Base-by-base conservation (phyloP, 2,113 vertebrate genomes). In the Chunga burmeisteri region DNA sequence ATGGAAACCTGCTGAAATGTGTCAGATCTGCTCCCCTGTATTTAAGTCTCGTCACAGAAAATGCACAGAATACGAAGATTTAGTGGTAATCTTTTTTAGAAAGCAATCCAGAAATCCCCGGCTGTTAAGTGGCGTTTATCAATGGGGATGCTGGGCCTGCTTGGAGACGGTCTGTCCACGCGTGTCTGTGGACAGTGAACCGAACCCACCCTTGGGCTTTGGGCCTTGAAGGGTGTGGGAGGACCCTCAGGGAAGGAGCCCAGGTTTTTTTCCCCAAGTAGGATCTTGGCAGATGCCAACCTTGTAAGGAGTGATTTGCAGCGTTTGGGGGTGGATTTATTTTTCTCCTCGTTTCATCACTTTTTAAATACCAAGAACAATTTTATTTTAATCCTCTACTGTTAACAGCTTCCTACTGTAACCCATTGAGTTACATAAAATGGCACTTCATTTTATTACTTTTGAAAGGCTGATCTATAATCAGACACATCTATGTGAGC, bases 361-460 rank as follows among this genome's bases (percentile, higher is more conserved):
- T 95, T 95, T 95, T 95, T 85, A 94, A 97, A 96, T 97, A 97
- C 52, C 96, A 85, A 89, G 92, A 94, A 95, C 91, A 89, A 87
- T 95, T 96, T 96, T 95, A 97, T 97, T 96, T 94, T 96, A 92
- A 74, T 87, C 91, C 27, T 92, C 66, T 96, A 82, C 94, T 89
- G 70, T 93, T 96, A 96, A 75, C 95, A 94, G 83, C 86, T 97
- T 96, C 95, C 95, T 96, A 93, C 95, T 94, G 94, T 96, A 95
- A 94, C 85, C 85, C 90, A 90, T 80, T 87, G 90, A 95, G 92
- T 97, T 97, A 97, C 67, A 80, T 96, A 97, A 97, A 96, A 82
- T 86, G 87, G 49, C 85, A 90, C 62, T 95, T 86, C 34, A 52
- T 85, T 96, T 91, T 77, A 79, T 90, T 92, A 27, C 93, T 91